Evolutionary conservation across 1,140 invertebrate species (phyloP), one percentile per base, ranked within the genome.

Genomic region (Drosophila sp.): DNA sequence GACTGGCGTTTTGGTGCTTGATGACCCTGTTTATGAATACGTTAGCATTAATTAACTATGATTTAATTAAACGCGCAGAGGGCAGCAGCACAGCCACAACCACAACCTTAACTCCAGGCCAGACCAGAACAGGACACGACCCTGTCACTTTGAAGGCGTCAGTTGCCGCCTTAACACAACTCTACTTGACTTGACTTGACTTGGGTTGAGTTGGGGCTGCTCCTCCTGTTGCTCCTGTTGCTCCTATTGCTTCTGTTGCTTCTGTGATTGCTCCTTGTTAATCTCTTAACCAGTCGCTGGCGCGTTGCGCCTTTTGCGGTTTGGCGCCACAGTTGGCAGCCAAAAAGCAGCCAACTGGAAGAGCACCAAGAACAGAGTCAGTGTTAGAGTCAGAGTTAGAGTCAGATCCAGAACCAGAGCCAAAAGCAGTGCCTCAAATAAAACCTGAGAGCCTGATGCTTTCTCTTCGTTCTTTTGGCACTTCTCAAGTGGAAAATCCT

Each of bases 31-130:
- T 87, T 87, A 87, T 87, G 82, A 87, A 87, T 87, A 89, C 82
- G 83, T 87, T 87, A 89, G 83, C 82, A 87, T 87, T 87, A 87
- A 87, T 87, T 87, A 87, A 87, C 79, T 86, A 87, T 87, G 82
- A 87, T 87, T 87, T 87, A 87, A 87, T 87, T 87, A 87, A 87
- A 89, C 75, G 76, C 43, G 34, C 58, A 25, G 32, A 29, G 38
- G 61, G 59, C 78, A 59, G 41, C 25, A 32, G 8, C 16, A 27
- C 16, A 14, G 21, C 14, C 36, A 6, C 50, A 36, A 36, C 50
- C 36, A 16, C 14, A 21, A 21, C 21, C n/a, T n/a, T 13, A 38
- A 1, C 1, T 36, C 7, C 38, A 45, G 11, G 51, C 40, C 77
- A 25, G 56, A 43, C n/a, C n/a, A n/a, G n/a, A n/a, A n/a, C n/a